Percentiles rank a stretch among this genome's conserved stretches.
Conservation (phyloP, 30 jellyfish, hydroid and myxozoan species). For the Thelohanellus kitauei region DNA sequence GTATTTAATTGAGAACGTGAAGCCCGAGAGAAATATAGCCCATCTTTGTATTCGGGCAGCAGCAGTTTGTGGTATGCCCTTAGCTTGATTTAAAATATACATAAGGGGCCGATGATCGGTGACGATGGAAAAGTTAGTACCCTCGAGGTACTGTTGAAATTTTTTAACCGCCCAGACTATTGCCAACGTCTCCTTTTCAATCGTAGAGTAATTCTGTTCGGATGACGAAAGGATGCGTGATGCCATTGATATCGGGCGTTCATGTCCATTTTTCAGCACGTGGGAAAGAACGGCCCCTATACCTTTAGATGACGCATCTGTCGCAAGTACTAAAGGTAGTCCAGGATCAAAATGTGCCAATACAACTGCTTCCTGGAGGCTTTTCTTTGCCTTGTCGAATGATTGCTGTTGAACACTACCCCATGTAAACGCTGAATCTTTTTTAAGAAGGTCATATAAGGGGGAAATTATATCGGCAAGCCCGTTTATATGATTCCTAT, state of each 20-base stretch:
- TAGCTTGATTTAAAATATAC: constrained; percentile 1
- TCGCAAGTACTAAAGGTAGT: constrained; percentile 1
- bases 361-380: constrained; percentile 4
- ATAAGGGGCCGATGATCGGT: constrained; percentile 20
- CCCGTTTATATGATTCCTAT: constrained; percentile 6
- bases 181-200: constrained; percentile 16
- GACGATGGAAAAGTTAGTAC: constrained; percentile 6
- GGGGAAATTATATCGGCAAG: constrained; percentile 7
- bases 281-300: constrained; percentile 29
- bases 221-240: constrained; percentile 8
- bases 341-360: constrained; percentile 15
- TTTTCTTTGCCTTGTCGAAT: constrained; percentile 3
- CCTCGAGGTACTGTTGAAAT: constrained; percentile 17
- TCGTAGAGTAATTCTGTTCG: constrained; percentile 6
- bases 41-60: constrained; percentile 20
- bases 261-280: not conserved
- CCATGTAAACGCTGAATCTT: constrained; percentile 10
- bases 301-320: constrained; percentile 22
- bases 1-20: constrained; percentile 1
- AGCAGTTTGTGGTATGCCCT: constrained; percentile 12
- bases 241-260: constrained; percentile 7
- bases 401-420: not conserved
- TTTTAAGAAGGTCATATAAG: constrained; percentile 2
- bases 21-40: constrained; percentile 12
- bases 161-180: constrained; percentile 11